Conservation (phyloP, 2,797 vertebrate species). For the Amphiprion clarkii region DNA sequence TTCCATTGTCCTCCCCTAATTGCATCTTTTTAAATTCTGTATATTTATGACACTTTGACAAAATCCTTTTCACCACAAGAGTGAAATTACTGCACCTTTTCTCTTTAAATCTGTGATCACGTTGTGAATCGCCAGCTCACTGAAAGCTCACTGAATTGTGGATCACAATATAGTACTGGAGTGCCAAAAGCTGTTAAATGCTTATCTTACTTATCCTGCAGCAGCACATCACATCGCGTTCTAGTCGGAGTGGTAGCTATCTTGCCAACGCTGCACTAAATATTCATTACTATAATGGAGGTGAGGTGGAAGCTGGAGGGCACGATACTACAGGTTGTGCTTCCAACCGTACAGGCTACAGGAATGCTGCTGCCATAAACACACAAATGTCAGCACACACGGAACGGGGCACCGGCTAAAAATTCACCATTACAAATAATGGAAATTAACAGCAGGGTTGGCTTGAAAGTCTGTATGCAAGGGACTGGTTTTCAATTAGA, state of each 20-base stretch:
- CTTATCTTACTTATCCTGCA: background rate
- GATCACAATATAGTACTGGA: background rate
- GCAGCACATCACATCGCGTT: constrained; percentile 4
- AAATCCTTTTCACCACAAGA: background rate
- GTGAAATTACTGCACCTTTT: background rate
- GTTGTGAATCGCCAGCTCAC: background rate
- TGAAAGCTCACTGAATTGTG: background rate
- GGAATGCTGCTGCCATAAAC: constrained; percentile 25
- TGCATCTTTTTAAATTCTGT: no score
- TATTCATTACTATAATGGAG: constrained; percentile 67
- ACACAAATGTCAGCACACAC: constrained; percentile 11
- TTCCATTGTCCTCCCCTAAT: background rate
- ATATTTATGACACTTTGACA: background rate
- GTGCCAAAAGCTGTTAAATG: constrained; percentile 22
- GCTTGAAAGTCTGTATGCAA: background rate
- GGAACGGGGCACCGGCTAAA: constrained; percentile 17
- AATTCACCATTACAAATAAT: constrained; percentile 19
- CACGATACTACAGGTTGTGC: constrained; percentile 33
- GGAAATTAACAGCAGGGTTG: constrained; percentile 36
- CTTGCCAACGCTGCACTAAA: constrained; percentile 60
- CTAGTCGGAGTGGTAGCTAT: constrained; percentile 10
- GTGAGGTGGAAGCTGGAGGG: constrained; percentile 34
- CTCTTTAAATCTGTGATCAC: background rate
- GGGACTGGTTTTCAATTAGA: constrained; percentile 19
- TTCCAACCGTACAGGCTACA: constrained; percentile 23